phyloP scores from a whole-genome alignment of 2,113 vertebrate species.

The Sialia sialis region DNA sequence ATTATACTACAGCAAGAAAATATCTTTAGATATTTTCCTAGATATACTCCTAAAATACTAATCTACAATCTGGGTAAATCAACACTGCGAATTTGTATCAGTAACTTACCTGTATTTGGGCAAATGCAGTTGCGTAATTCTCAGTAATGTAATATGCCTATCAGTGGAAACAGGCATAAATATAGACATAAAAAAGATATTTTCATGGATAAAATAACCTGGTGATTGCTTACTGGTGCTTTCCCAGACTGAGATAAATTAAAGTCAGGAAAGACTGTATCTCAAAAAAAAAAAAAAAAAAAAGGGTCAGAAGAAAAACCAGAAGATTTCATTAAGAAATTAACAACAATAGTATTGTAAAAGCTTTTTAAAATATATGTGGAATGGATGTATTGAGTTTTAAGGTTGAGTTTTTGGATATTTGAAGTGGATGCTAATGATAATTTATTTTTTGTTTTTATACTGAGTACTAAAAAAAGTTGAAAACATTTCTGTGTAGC shows the following conservation, averaged over 20 bases:
- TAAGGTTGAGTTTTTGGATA: neutral
- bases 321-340: neutral
- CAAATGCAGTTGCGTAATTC: neutral
- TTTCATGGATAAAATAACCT: neutral
- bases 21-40: neutral
- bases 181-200: neutral
- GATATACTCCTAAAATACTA: neutral
- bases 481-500: neutral
- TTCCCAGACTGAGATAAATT: neutral
- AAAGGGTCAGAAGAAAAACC: neutral
- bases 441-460: conserved; percentile 13
- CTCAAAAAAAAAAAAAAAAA: neutral
- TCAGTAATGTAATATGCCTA: neutral
- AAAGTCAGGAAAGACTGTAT: neutral
- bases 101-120: neutral
- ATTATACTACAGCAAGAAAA: neutral
- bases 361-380: neutral
- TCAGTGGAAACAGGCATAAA: neutral
- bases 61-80: neutral
- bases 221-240: neutral
- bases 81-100: neutral
- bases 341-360: neutral
- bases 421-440: neutral
- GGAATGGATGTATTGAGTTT: neutral
- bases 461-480: neutral